phyloP scores from a whole-genome alignment of 2,888 invertebrate genomes.

The Chrysopilus asiliformis region DNA sequence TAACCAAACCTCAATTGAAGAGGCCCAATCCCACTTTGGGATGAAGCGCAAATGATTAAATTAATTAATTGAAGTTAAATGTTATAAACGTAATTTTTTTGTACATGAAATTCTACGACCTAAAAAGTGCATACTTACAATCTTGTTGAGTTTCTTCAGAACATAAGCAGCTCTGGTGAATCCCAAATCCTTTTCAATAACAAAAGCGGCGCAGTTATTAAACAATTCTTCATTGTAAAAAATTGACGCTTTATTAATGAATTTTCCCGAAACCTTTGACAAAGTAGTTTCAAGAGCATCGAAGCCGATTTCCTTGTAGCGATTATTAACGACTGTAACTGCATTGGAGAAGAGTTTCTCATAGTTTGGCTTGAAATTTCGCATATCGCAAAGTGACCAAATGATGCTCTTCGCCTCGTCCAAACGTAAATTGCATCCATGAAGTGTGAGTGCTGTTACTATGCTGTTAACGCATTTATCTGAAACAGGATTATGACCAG shows the following conservation, averaged over 20 bases:
- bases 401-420: constrained; percentile 41
- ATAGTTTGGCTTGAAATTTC: constrained; percentile 36
- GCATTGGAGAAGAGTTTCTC: constrained; percentile 41
- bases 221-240: constrained; percentile 49
- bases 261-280: constrained; percentile 37
- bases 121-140: constrained; percentile 40
- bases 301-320: constrained; percentile 26
- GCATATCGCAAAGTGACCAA: constrained; percentile 42
- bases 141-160: constrained; percentile 40
- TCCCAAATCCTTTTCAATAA: constrained; percentile 39
- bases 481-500: constrained; percentile 38
- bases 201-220: constrained; percentile 41
- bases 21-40: too few species aligned
- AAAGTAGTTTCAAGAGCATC: constrained; percentile 40
- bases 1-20: too few species aligned
- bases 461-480: constrained; percentile 41
- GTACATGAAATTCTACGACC: too few species aligned
- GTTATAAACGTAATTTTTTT: too few species aligned
- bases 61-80: too few species aligned
- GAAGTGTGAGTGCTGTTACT: constrained; percentile 38
- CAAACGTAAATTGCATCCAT: constrained; percentile 36
- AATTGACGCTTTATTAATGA: constrained; percentile 37
- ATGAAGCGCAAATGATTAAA: too few species aligned
- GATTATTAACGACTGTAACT: constrained; percentile 37
- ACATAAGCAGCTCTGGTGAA: constrained; percentile 39